Evolutionary conservation across 2,797 vertebrate genomes (phyloP), one percentile per base, ranked within the genome.

Genomic region (Ctenosaura bakeri): DNA sequence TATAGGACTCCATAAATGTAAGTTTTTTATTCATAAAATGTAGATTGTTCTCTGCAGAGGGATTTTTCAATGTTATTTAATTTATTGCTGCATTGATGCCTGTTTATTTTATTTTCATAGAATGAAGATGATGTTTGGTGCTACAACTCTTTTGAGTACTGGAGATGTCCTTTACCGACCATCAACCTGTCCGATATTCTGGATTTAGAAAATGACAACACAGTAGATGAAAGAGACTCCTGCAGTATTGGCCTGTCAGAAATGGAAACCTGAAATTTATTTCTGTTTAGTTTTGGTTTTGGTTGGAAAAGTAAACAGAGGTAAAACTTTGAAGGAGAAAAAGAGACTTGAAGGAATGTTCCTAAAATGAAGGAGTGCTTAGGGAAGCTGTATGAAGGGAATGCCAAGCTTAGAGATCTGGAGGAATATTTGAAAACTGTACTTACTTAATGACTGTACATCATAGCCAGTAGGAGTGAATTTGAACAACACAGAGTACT

Each of bases 61-160:
- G 29, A 13, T 62, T 86, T 74, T 56, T 73, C 13, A 52, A 24
- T 35, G 42, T 24, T 77, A 6, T 89, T 88, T 16, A 26, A 38
- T 69, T 87, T 85, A n/a, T 52, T 92, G 8, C 4, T 89, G 8
- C 5, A 85, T 0, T 85, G 22, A 89, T 81, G 2, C 12, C 13
- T 32, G 1, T 71, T 92, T 69, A 50, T 95, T 93, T 77, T 78
- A 88, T 86, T 91, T 76, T 90, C 88, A 91, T 94, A 96, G 96
- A 92, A 90, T 83, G 94, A 94, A 90, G 97, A 98, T 59, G 97
- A 97, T 6, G 96, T 97, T 92, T 96, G 94, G 94, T 92, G 95
- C 1, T 99, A 96, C 95, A 99, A 99, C 94, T 97, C 98, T 35
- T 99, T 99, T 95, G 98, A 98, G 93, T 99, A 97, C 91, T 99